Base-by-base conservation (phyloP, 1,140 invertebrate genomes). In the Helicoverpa armigera region DNA sequence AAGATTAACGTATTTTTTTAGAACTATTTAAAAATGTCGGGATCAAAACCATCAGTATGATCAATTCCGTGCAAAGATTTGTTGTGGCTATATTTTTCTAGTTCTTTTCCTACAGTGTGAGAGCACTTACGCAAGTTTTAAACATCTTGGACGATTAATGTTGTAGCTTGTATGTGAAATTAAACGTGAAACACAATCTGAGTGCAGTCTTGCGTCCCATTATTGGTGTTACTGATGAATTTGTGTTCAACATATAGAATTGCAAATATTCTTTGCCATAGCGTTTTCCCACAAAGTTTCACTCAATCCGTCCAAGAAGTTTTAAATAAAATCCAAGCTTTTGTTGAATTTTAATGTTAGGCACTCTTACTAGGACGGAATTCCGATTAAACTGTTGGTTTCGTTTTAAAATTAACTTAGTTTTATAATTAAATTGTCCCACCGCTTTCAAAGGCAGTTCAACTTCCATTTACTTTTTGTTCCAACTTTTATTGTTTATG, bases 321-420 rank as follows among this genome's bases (percentile, higher is more conserved):
- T 73, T 73, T 18, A 73, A 58, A 56, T 56, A 73, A 58, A 73
- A 58, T n/a, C 11, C 14, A 73, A 12, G 70, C 53, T 58, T 58
- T 35, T 73, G 54, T 73, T 73, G 31, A 56, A 73, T 73, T 73
- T 73, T 56, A 73, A 35, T 73, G 70, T 73, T 56, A 72, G 50
- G 48, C 18, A 58, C 54, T 73, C 70, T 73, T 73, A 73, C 70
- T 73, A 58, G 29, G 43, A 29, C 43, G 56, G 56, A 63, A 53
- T 63, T 63, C 56, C 73, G 73, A 76, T 76, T 76, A 76, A 61
- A 60, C 70, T 16, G 70, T 73, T 73, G 43, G 43, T 76, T 76
- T 76, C 73, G 18, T 76, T 63, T 63, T 31, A 76, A 76, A 76
- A 43, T 76, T 63, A 60, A 76, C 54, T 76, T 76, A 76, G 73